A percentile compares a stretch with the other conserved stretches of the same genome.
Evolutionary conservation across 2,113 vertebrate genomes (phyloP).

Genomic region (Ochotona curzoniae): DNA sequence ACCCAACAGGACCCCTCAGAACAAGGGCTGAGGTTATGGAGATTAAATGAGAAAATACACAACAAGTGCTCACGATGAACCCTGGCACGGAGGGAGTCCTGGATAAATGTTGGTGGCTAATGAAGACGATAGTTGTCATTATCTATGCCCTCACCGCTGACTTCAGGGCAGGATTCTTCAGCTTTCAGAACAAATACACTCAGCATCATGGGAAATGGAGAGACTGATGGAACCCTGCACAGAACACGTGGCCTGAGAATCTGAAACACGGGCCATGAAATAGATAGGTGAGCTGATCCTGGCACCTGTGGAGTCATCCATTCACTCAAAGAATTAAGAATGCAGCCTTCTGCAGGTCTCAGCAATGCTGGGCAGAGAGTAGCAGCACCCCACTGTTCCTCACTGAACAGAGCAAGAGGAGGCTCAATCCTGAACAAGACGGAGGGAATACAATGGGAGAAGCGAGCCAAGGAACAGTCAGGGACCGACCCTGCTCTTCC

Average conservation of each 20-base stretch:
- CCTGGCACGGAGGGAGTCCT: accelerated
- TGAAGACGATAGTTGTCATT: background rate
- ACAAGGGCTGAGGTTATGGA: background rate
- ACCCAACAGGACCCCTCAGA: background rate
- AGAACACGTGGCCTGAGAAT: conserved; percentile 21
- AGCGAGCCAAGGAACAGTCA: background rate
- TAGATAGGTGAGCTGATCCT: background rate
- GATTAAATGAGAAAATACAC: background rate
- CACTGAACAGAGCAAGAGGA: background rate
- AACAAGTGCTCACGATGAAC: background rate
- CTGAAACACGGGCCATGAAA: background rate
- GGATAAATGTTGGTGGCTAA: background rate
- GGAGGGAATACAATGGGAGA: background rate
- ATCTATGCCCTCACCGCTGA: background rate
- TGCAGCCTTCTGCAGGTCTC: background rate
- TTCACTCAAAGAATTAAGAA: background rate
- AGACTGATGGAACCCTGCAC: background rate
- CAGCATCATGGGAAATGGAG: background rate
- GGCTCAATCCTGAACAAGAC: background rate
- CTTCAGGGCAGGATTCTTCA: background rate
- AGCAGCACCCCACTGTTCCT: background rate
- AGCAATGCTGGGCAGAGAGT: background rate
- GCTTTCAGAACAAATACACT: background rate
- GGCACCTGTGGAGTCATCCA: background rate
- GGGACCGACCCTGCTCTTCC: background rate